Conservation (phyloP, 2,797 vertebrate species). For the Helarctos malayanus region DNA sequence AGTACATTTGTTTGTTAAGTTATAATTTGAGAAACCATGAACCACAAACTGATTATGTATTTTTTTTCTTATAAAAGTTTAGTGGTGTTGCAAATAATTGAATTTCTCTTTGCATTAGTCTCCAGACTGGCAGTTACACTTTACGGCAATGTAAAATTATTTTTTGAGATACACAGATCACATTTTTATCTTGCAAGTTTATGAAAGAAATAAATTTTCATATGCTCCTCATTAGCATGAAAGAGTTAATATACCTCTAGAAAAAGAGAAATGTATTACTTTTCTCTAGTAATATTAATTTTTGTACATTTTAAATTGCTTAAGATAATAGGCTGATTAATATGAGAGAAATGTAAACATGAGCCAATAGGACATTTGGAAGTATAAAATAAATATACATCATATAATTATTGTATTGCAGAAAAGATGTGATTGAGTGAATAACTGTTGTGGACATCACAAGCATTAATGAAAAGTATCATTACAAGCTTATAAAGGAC, state of each 20-base stretch:
- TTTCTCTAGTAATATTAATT: conserved; percentile 40
- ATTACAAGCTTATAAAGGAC: conserved; percentile 65
- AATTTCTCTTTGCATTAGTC: conserved; percentile 44
- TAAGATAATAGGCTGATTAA: background rate
- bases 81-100: conserved; percentile 31
- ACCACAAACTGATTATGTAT: background rate
- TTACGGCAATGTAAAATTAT: background rate
- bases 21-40: conserved; percentile 55
- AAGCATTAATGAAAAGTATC: conserved; percentile 68
- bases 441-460: conserved; percentile 59
- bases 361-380: conserved; percentile 36
- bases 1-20: background rate
- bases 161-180: conserved; percentile 30
- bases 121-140: conserved; percentile 28
- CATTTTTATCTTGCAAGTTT: conserved; percentile 56
- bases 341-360: conserved; percentile 35
- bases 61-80: conserved; percentile 33
- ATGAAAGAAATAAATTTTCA: conserved; percentile 29
- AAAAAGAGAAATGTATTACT: conserved; percentile 58
- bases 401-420: conserved; percentile 62
- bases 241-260: conserved; percentile 11
- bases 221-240: background rate
- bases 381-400: conserved; percentile 13
- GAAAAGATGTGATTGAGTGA: conserved; percentile 68
- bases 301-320: conserved; percentile 47